Conservation (phyloP, 2,797 vertebrate genomes). For the Sebastes melanostomus region DNA sequence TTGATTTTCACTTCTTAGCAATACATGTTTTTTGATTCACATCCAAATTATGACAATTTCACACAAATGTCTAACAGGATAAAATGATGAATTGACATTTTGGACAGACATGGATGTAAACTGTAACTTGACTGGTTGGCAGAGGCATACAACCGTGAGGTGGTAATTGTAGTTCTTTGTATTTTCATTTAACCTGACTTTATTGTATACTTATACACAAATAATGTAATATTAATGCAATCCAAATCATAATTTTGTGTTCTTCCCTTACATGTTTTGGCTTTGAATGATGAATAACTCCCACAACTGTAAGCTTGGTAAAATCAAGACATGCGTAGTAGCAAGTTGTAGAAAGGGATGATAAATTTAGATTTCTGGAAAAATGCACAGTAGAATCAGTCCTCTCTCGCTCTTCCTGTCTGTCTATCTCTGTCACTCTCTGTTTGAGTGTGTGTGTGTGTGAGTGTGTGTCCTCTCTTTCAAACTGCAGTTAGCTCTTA, state of each 20-base stretch:
- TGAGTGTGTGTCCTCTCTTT: slow-evolving; percentile 41
- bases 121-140: too few species aligned
- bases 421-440: slow-evolving; percentile 4
- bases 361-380: slow-evolving; percentile 40
- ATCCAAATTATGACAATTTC: too few species aligned
- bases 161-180: not conserved
- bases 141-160: too few species aligned
- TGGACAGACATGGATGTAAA: too few species aligned
- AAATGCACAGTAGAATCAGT: not conserved
- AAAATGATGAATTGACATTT: too few species aligned
- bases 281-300: not conserved
- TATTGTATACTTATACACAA: not conserved
- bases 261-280: not conserved
- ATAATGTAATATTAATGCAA: not conserved
- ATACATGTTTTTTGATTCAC: too few species aligned
- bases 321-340: slow-evolving; percentile 18
- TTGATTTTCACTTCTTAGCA: too few species aligned
- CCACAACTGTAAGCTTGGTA: not conserved
- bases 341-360: slow-evolving; percentile 1
- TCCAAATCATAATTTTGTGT: not conserved
- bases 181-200: not conserved
- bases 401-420: not conserved
- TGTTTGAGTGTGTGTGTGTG: not conserved
- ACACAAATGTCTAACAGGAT: too few species aligned
- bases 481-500: slow-evolving; percentile 72